phyloP scores from a whole-genome alignment of 2,113 vertebrate species.

The Cettia cetti region DNA sequence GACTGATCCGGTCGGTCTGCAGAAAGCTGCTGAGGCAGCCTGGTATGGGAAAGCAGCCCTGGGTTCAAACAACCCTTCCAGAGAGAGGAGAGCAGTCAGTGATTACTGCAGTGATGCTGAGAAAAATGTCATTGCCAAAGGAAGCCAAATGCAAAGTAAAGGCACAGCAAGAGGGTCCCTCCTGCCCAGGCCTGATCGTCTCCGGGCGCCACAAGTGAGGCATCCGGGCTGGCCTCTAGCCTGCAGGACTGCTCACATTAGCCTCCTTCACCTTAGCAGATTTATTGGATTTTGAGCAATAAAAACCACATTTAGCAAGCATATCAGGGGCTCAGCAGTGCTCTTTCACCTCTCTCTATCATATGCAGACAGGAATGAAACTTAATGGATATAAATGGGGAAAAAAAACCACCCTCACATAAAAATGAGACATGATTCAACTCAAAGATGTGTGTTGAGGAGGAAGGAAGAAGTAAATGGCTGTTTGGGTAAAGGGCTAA shows the following conservation, averaged over 20 bases:
- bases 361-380: background rate
- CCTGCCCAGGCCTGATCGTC: background rate
- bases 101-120: background rate
- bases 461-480: rapidly evolving
- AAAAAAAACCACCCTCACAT: background rate
- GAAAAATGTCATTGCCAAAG: background rate
- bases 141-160: background rate
- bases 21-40: background rate
- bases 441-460: background rate
- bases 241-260: background rate
- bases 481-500: background rate
- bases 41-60: rapidly evolving
- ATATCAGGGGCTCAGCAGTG: background rate
- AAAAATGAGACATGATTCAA: background rate
- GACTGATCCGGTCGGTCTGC: background rate
- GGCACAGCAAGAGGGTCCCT: background rate
- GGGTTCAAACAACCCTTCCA: background rate
- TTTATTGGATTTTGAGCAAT: conserved; percentile 42
- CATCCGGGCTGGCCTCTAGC: background rate
- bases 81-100: background rate
- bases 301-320: conserved; percentile 32
- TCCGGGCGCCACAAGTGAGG: rapidly evolving
- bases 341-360: conserved; percentile 3
- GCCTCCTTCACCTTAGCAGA: background rate
- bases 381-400: background rate